phyloP scores from a whole-genome alignment of 2,797 vertebrate genomes.

The Tokudaia tokunoshimensis region DNA sequence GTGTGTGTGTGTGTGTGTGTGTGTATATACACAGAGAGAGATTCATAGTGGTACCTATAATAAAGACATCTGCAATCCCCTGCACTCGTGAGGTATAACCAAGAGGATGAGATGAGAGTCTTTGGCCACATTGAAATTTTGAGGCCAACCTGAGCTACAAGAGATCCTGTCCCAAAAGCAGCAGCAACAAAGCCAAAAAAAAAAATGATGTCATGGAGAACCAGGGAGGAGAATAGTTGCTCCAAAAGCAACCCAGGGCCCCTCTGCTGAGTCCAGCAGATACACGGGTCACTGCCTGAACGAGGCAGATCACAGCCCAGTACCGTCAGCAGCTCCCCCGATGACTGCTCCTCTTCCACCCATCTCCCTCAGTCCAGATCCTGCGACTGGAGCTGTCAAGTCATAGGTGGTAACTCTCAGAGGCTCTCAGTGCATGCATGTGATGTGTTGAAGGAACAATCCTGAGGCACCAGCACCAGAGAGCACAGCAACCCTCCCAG shows the following conservation, averaged over 20 bases:
- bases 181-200: not conserved
- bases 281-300: not conserved
- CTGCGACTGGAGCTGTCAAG: not conserved
- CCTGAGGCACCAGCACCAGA: not conserved
- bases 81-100: not conserved
- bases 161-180: not conserved
- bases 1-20: no score
- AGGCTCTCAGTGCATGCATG: not conserved
- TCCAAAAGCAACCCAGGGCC: not conserved
- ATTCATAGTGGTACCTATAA: no score
- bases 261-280: not conserved
- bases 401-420: not conserved
- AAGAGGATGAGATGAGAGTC: not conserved
- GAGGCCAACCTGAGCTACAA: not conserved
- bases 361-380: not conserved
- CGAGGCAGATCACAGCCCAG: not conserved
- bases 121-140: not conserved
- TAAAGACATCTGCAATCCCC: not conserved
- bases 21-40: no score
- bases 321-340: not conserved
- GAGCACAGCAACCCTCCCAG: not conserved
- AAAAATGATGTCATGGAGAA: not conserved
- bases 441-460: not conserved
- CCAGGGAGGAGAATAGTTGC: not conserved
- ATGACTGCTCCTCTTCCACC: not conserved